These are phyloP conservation scores for Clarias batrachus DNA, from an alignment of 2,113 vertebrate species.

Conservation along the genomic window DNA sequence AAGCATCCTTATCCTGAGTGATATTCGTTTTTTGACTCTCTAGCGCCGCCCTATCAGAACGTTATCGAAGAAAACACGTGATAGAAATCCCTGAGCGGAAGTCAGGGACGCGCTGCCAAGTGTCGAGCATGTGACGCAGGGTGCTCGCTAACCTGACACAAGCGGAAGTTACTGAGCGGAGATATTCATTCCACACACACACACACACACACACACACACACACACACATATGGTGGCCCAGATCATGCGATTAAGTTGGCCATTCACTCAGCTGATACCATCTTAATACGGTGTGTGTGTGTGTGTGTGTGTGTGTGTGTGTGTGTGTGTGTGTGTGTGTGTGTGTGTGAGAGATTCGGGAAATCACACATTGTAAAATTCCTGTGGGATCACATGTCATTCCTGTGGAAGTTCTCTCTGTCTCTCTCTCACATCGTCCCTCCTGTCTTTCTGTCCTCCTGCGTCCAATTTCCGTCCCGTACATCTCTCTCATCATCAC, in stretches of 20 bases:
- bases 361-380: conserved; percentile 11
- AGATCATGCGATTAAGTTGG: neutral
- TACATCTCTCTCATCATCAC: neutral
- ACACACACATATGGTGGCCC: neutral
- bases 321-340: neutral
- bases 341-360: neutral
- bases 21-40: too few species aligned
- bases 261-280: neutral
- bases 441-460: neutral
- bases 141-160: neutral
- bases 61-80: neutral
- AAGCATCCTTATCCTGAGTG: too few species aligned
- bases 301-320: neutral
- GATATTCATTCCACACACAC: neutral
- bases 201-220: neutral
- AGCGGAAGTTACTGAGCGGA: neutral
- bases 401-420: neutral
- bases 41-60: neutral
- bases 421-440: neutral
- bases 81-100: neutral
- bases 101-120: neutral
- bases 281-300: too few species aligned
- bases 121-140: neutral
- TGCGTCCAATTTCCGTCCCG: neutral
- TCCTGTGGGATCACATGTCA: neutral